Evolutionary conservation across 2,113 vertebrate species (phyloP).

Genomic region (Miniopterus natalensis): DNA sequence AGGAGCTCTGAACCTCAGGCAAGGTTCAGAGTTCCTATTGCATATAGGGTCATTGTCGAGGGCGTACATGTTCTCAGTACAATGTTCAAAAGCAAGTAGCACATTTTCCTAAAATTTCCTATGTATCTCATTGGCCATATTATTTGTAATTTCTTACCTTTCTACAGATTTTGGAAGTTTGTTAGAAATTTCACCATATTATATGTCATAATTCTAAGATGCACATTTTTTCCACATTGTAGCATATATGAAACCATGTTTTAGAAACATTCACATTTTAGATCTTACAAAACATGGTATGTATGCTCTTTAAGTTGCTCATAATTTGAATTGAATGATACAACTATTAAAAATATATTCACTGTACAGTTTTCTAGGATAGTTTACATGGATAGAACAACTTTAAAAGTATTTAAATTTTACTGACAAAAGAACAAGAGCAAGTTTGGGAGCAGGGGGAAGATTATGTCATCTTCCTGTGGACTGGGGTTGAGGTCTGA

Average conservation of each 20-base stretch:
- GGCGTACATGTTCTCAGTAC: not conserved
- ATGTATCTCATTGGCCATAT: not conserved
- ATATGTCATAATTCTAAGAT: conserved; percentile 11
- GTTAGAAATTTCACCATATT: not conserved
- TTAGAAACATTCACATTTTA: not conserved
- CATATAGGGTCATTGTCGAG: not conserved
- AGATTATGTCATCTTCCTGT: not conserved
- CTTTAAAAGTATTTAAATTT: conserved; percentile 17
- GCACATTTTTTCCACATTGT: not conserved
- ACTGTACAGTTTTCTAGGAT: not conserved
- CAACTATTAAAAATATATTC: not conserved
- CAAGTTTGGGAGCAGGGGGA: not conserved
- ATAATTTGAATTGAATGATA: conserved; percentile 2
- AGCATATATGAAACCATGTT: not conserved
- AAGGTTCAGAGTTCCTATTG: not conserved
- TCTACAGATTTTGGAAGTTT: not conserved
- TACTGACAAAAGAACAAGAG: not conserved
- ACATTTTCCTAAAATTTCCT: not conserved
- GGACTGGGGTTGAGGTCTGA: not conserved
- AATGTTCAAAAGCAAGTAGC: not conserved
- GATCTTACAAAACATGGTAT: not conserved
- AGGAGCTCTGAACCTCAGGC: too few relatives aligned
- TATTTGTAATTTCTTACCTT: conserved; percentile 16
- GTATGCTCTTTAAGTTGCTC: not conserved
- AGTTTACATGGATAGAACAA: not conserved